A percentile compares a stretch with the other conserved stretches of the same genome.
Evolutionary conservation across 2,113 vertebrate genomes (phyloP).

Genomic region (Ranitomeya variabilis): DNA sequence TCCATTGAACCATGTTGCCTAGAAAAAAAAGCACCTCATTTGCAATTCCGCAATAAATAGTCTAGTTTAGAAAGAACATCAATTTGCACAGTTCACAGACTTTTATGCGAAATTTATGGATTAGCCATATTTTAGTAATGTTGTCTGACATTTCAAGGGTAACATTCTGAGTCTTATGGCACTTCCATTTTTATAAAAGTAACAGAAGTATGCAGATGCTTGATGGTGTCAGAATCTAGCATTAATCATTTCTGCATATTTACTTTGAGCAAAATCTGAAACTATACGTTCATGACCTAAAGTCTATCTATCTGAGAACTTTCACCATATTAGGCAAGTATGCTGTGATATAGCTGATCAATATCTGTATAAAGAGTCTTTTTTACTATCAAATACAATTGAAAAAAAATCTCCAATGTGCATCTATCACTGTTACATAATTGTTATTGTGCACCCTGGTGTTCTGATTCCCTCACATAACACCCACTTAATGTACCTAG

Average conservation of each 20-base stretch:
- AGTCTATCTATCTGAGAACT: background rate
- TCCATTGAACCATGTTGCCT: constrained; percentile 43
- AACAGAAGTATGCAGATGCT: constrained; percentile 18
- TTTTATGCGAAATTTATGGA: constrained; percentile 55
- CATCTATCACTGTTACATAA: too few relatives aligned
- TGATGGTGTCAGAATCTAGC: constrained; percentile 14
- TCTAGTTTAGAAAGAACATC: constrained; percentile 56
- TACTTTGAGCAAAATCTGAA: background rate
- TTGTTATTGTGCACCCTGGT: too few relatives aligned
- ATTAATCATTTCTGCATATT: constrained; percentile 36
- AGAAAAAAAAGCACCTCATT: constrained; percentile 39
- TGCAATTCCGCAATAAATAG: constrained; percentile 53
- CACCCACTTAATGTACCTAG: too few relatives aligned
- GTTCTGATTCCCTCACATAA: too few relatives aligned
- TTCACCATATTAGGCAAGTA: too few relatives aligned
- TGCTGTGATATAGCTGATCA: too few relatives aligned
- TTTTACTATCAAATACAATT: too few relatives aligned
- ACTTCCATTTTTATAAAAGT: constrained; percentile 43
- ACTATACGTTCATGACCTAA: background rate
- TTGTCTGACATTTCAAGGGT: constrained; percentile 54
- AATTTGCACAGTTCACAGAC: constrained; percentile 53
- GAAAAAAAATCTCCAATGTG: too few relatives aligned
- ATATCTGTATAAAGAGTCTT: too few relatives aligned
- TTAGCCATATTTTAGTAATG: constrained; percentile 53
- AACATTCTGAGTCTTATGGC: constrained; percentile 50